These are phyloP conservation scores for Latrodectus hesperus DNA, from an alignment of 2,888 invertebrate species.

Conservation along the genomic window DNA sequence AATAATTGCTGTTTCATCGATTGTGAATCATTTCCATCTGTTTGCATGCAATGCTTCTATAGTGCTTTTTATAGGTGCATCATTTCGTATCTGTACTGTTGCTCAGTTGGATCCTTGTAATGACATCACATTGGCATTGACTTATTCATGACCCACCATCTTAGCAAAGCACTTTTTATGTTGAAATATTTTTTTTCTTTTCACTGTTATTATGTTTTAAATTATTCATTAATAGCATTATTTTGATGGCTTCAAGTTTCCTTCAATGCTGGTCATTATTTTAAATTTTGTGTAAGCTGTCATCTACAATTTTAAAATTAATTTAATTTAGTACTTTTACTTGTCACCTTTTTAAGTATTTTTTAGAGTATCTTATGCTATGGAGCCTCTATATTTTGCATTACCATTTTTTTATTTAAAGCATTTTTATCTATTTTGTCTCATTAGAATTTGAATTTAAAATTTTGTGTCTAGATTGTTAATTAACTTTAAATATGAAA, in stretches of 20 bases:
- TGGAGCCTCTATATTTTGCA: no score
- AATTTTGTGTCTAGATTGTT: no score
- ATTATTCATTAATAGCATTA: neutral
- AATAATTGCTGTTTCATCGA: conserved; percentile 44
- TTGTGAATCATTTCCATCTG: conserved; percentile 57
- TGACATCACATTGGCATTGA: conserved; percentile 10
- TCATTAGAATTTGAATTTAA: no score
- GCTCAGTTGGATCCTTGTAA: conserved; percentile 39
- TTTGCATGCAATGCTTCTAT: conserved; percentile 62
- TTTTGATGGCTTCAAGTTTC: neutral
- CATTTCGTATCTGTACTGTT: conserved; percentile 45
- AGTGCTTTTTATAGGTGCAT: conserved; percentile 56
- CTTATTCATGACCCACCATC: conserved; percentile 17
- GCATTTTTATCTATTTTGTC: no score
- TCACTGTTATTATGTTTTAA: neutral
- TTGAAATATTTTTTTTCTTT: neutral
- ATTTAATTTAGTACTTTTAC: no score
- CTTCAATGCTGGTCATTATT: conserved; percentile 29
- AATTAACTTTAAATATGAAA: no score
- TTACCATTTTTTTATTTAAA: no score
- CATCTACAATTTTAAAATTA: neutral
- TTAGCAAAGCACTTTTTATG: neutral
- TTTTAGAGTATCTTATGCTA: no score
- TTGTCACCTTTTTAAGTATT: no score
- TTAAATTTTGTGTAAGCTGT: neutral